phyloP scores from a whole-genome alignment of 2,113 vertebrate genomes.

The Chascanopsetta lugubris region DNA sequence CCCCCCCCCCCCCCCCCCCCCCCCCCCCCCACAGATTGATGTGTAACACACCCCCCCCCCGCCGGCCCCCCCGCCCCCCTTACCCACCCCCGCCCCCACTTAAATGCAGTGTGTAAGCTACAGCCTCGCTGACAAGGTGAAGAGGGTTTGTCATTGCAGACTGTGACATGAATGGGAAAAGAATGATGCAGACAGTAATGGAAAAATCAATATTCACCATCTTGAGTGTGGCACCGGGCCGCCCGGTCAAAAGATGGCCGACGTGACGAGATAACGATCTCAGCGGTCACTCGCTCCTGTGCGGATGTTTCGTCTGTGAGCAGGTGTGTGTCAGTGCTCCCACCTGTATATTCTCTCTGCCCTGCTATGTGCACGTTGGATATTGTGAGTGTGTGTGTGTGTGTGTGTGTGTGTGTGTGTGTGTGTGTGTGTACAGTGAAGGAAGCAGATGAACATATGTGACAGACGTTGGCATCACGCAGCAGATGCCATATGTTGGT shows the following conservation, averaged over 20 bases:
- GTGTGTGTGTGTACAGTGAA: constrained; percentile 15
- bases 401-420: neutral
- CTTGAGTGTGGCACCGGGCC: constrained; percentile 40
- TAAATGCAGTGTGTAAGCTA: constrained; percentile 41
- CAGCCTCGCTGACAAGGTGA: constrained; percentile 29
- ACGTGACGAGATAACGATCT: constrained; percentile 18
- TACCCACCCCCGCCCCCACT: constrained; percentile 35
- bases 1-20: too few species aligned
- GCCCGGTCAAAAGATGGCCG: constrained; percentile 34
- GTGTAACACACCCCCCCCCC: too few species aligned
- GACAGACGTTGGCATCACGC: constrained; percentile 53
- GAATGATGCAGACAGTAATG: constrained; percentile 40
- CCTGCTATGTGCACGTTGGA: neutral
- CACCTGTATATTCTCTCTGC: neutral
- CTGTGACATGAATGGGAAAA: constrained; percentile 36
- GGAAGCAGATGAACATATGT: constrained; percentile 32
- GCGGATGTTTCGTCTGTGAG: constrained; percentile 1
- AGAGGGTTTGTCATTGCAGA: constrained; percentile 22
- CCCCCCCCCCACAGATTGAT: too few species aligned
- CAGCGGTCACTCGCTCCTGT: neutral
- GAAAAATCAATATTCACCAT: constrained; percentile 54
- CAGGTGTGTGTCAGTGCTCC: too few species aligned
- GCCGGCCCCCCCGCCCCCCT: too few species aligned
- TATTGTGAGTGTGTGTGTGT: neutral
- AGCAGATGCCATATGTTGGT: neutral